These are phyloP conservation scores for Dryococelus australis DNA, from an alignment of 2,888 invertebrate species.

Conservation along the genomic window DNA sequence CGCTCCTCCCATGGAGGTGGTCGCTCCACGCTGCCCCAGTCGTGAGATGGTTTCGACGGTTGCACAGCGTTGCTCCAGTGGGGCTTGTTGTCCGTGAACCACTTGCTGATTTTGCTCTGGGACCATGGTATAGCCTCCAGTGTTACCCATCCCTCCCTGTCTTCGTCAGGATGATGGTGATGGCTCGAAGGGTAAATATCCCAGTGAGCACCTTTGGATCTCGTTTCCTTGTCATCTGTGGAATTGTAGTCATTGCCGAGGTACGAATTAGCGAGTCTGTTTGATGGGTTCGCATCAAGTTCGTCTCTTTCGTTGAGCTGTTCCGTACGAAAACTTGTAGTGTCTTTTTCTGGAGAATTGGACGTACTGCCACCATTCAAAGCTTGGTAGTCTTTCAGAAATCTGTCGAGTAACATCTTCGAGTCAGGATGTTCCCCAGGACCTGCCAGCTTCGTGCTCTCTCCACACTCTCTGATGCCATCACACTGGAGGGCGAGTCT, in stretches of 20 bases:
- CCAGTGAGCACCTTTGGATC: constrained; percentile 51
- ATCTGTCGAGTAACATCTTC: constrained; percentile 66
- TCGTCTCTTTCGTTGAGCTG: neutral
- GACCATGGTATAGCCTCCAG: constrained; percentile 82
- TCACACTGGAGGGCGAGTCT: neutral
- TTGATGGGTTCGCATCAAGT: constrained; percentile 41
- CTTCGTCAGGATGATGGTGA: constrained; percentile 68
- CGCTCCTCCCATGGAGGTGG: constrained; percentile 17
- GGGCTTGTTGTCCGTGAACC: constrained; percentile 63
- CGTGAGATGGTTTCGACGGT: neutral
- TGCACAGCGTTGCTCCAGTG: constrained; percentile 28
- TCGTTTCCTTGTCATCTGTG: constrained; percentile 45
- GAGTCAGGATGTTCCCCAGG: constrained; percentile 61
- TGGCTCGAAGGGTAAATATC: constrained; percentile 50
- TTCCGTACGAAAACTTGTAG: neutral
- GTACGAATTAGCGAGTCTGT: constrained; percentile 49
- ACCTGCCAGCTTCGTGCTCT: neutral
- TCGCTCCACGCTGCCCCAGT: constrained; percentile 29
- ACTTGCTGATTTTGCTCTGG: constrained; percentile 79
- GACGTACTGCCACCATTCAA: neutral
- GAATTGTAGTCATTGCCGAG: constrained; percentile 46
- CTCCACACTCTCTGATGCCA: neutral
- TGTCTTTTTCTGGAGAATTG: neutral
- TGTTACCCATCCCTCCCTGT: constrained; percentile 79
- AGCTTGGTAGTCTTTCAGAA: constrained; percentile 67